Conservation (phyloP, 2,888 invertebrate species). For the Archips xylosteana region DNA sequence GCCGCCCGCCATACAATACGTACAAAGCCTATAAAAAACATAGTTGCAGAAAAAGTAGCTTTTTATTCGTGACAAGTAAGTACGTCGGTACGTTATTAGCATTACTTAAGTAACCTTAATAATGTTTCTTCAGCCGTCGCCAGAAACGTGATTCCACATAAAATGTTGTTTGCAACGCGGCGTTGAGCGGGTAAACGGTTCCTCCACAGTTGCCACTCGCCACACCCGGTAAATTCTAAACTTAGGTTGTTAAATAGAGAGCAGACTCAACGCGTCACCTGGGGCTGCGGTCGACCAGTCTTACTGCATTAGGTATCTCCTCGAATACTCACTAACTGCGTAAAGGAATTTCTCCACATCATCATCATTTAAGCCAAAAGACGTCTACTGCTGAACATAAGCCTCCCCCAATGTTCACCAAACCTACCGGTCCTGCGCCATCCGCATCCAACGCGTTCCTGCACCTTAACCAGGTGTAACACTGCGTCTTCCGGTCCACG, state of each 20-base stretch:
- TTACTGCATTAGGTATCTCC: not conserved
- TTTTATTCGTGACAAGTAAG: not conserved
- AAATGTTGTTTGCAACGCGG: constrained; percentile 54
- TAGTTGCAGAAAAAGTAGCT: not conserved
- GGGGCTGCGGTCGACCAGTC: constrained; percentile 39
- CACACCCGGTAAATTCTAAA: constrained; percentile 46
- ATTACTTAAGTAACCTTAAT: constrained; percentile 10
- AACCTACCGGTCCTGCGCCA: too few species aligned
- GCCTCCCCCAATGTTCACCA: too few species aligned
- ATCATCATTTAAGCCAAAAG: too few species aligned
- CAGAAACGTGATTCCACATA: constrained; percentile 56
- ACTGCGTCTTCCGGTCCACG: too few species aligned
- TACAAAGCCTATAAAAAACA: not conserved
- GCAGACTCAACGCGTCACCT: constrained; percentile 39
- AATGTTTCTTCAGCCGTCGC: constrained; percentile 13
- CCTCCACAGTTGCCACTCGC: constrained; percentile 18
- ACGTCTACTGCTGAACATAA: too few species aligned
- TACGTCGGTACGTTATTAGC: not conserved
- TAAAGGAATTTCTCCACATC: too few species aligned
- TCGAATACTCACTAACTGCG: too few species aligned
- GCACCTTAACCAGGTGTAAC: too few species aligned
- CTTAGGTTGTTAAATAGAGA: constrained; percentile 52
- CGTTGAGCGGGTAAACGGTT: constrained; percentile 46
- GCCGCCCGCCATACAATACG: too few species aligned
- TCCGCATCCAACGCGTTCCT: too few species aligned